Evolutionary conservation across 1,140 invertebrate genomes (phyloP), one percentile per base, ranked within the genome.

Genomic region (Steinernema feltiae): DNA sequence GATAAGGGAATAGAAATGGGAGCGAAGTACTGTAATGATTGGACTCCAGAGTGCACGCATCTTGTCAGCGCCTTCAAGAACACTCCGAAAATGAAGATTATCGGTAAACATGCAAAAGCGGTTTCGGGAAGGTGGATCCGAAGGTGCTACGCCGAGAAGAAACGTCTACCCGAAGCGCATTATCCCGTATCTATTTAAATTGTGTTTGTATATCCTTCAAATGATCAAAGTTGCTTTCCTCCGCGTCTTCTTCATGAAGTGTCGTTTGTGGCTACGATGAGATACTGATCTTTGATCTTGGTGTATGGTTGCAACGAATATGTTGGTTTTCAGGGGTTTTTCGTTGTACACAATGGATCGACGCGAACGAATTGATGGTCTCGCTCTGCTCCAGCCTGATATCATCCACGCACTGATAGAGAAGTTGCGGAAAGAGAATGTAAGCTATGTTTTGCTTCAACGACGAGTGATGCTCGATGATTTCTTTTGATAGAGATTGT

Each of bases 51-150:
- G 24, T 63, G 53, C 24, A 63, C 53, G 7, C 53, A 63, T 21
- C 53, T 63, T 3, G 53, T 63, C 53, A 63, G 53, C 53, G 53
- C 53, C 24, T 63, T 63, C 53, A 63, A 63, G 53, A 63, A 63
- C 53, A 63, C 53, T 27, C 53, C 53, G 7, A 63, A 63, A 21
- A 63, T 63, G 53, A 63, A 27, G 24, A 21, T 21, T 21, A 63
- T 63, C 15, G 53, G 53, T 7, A 63, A 27, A 27, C 3, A 15
- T 7, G 53, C 53, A 21, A 27, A 15, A 7, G 53, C 53, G 12
- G 53, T 63, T 27, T 63, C 53, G 15, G 53, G 53, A 15, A 7
- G 53, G 12, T 63, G 53, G 53, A 63, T 63, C 24, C 53, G 53
- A 21, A 12, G 53, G 12, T 63, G 53, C 24, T 63, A 63, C 53